Conservation (phyloP, 2,797 vertebrate species). For the Acipenser ruthenus region DNA sequence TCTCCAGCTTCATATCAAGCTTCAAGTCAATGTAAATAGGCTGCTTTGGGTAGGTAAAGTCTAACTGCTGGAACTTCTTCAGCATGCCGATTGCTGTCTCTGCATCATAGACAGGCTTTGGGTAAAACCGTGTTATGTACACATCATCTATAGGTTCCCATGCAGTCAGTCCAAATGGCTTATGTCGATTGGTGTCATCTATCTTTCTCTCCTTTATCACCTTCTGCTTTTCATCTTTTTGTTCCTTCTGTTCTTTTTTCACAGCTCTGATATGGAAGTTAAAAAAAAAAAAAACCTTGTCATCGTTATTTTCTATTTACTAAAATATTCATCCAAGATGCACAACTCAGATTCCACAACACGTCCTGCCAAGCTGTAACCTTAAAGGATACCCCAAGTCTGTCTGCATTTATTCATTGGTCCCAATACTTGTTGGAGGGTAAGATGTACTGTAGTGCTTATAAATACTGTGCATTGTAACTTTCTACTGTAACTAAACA, state of each 20-base stretch:
- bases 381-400: too few species aligned
- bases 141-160: constrained; percentile 77
- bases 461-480: too few species aligned
- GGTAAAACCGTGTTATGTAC: constrained; percentile 66
- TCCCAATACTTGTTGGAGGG: too few species aligned
- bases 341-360: too few species aligned
- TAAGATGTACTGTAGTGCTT: too few species aligned
- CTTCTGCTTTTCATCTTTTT: constrained; percentile 24
- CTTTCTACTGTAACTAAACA: too few species aligned
- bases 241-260: constrained; percentile 41
- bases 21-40: constrained; percentile 64
- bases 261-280: constrained; percentile 35
- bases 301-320: too few species aligned
- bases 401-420: too few species aligned
- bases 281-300: not conserved
- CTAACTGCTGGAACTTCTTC: constrained; percentile 73
- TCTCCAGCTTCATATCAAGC: constrained; percentile 80
- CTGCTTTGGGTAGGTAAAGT: constrained; percentile 70
- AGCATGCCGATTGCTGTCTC: constrained; percentile 67
- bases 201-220: constrained; percentile 42
- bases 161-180: constrained; percentile 49
- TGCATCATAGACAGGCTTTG: constrained; percentile 43
- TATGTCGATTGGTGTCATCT: constrained; percentile 48
- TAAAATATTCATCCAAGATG: too few species aligned
- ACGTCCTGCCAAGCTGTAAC: too few species aligned